A percentile compares a stretch with the other conserved stretches of the same genome.
These are phyloP conservation scores for Eupithecia vulgata DNA, from an alignment of 2,888 invertebrate genomes.

Conservation along the genomic window DNA sequence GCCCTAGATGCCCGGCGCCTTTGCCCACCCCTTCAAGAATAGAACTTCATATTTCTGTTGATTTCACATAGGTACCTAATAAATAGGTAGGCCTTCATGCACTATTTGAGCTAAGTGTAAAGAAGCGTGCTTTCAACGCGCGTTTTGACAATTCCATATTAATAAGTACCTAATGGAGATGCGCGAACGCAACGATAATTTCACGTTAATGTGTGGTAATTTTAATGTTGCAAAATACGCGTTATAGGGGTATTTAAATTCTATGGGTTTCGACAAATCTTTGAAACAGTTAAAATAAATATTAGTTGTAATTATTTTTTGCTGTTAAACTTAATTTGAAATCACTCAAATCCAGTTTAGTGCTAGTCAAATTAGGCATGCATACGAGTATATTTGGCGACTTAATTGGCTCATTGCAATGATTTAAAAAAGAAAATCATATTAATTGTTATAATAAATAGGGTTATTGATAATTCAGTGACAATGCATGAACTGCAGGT, in stretches of 20 bases:
- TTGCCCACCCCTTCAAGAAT: neutral
- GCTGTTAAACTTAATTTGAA: neutral
- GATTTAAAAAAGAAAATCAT: neutral
- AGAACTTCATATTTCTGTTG: neutral
- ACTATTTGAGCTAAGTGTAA: neutral
- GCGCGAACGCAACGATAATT: neutral
- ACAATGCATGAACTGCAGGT: too few species aligned
- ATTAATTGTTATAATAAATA: neutral
- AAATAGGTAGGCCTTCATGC: neutral
- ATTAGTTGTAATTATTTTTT: too few species aligned
- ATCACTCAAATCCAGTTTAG: neutral
- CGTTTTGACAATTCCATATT: neutral
- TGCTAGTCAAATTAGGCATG: neutral
- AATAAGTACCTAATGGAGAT: neutral
- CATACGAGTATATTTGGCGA: constrained; percentile 1
- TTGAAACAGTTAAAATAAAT: neutral
- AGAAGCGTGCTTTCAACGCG: neutral
- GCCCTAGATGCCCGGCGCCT: neutral
- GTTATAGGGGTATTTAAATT: neutral
- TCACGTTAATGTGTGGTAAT: neutral
- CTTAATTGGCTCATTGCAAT: neutral
- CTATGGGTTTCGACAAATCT: neutral
- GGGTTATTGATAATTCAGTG: too few species aligned
- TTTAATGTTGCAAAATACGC: neutral
- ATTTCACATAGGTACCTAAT: neutral